Conservation (phyloP, 2,888 invertebrate species). For the Notocelia uddmanniana region DNA sequence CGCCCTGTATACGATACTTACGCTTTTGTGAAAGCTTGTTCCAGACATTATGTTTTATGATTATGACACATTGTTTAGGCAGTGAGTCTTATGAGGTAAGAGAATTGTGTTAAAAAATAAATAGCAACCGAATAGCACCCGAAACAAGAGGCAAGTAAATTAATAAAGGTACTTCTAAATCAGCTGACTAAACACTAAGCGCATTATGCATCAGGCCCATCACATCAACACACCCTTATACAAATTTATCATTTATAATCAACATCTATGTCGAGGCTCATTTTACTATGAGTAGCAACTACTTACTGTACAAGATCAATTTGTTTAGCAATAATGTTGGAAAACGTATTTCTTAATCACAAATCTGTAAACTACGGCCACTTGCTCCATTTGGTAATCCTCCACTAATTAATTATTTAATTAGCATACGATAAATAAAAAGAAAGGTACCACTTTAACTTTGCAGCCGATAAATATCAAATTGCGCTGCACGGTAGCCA, state of each 20-base stretch:
- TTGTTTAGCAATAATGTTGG: slow-evolving; percentile 6
- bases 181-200: too few relatives aligned
- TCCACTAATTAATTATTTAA: background rate
- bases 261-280: slow-evolving; percentile 5
- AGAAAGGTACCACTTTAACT: background rate
- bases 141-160: too few relatives aligned
- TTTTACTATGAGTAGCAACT: background rate
- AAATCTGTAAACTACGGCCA: slow-evolving; percentile 20
- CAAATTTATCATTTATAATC: background rate
- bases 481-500: background rate
- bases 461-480: background rate
- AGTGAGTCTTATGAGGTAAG: slow-evolving; percentile 16
- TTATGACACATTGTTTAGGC: slow-evolving; percentile 33
- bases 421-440: slow-evolving; percentile 17
- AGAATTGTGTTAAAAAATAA: slow-evolving; percentile 9
- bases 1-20: too few relatives aligned
- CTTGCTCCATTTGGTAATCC: slow-evolving; percentile 21
- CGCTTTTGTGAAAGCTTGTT: slow-evolving; percentile 29
- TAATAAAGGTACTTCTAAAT: too few relatives aligned
- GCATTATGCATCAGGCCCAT: background rate
- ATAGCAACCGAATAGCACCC: slow-evolving; percentile 1
- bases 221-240: background rate
- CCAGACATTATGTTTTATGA: slow-evolving; percentile 25
- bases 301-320: background rate
- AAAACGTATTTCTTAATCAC: slow-evolving; percentile 7